Percentiles rank a stretch among this genome's conserved stretches.
Conservation (phyloP, 2,888 invertebrate species). For the Parnassius orleans region DNA sequence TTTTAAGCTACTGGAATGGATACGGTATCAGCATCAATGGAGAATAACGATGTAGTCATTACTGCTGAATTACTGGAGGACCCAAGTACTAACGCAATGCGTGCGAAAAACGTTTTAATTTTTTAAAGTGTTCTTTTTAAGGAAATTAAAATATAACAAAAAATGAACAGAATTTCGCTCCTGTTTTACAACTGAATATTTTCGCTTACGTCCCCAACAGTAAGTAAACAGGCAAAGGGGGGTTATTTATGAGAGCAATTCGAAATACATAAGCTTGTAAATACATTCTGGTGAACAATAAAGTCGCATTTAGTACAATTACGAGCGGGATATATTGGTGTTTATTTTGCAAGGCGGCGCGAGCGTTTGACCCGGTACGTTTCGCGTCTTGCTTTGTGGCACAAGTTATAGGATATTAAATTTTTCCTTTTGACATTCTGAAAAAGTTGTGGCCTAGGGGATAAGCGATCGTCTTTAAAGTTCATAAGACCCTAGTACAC, state of each 20-base stretch:
- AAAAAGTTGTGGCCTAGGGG: too few species aligned
- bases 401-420: conserved; percentile 23
- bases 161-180: background rate
- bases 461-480: too few species aligned
- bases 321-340: conserved; percentile 69
- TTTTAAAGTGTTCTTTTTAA: background rate
- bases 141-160: background rate
- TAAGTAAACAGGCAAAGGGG: conserved; percentile 22
- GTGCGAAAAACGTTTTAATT: too few species aligned
- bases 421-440: background rate
- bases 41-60: too few species aligned
- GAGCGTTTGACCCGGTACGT: conserved; percentile 49
- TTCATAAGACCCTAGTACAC: too few species aligned
- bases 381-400: conserved; percentile 21
- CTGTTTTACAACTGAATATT: conserved; percentile 7
- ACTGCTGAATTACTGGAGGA: too few species aligned
- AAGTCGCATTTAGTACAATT: conserved; percentile 77
- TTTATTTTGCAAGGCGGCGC: conserved; percentile 70
- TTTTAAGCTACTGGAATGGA: too few species aligned
- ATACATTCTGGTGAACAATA: conserved; percentile 62
- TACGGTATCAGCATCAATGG: too few species aligned
- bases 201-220: conserved; percentile 16
- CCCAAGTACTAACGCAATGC: too few species aligned
- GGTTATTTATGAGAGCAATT: conserved; percentile 43
- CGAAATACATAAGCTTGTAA: conserved; percentile 58